Evolutionary conservation across 2,888 invertebrate species (phyloP).

Genomic region (Lepidochrysops patricia): DNA sequence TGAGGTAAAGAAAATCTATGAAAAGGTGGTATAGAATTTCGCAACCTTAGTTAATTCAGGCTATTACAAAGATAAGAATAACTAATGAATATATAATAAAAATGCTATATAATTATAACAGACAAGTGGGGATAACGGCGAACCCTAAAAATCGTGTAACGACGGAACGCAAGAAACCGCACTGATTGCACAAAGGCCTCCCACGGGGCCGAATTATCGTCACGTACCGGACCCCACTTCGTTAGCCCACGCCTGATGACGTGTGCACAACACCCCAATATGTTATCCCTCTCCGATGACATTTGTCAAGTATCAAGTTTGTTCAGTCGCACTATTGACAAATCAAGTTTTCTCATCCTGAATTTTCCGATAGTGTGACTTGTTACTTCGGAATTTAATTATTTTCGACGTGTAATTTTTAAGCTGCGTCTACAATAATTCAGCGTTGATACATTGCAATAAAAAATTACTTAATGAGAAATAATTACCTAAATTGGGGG

Average conservation of each 20-base stretch:
- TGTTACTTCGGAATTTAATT: too few species aligned
- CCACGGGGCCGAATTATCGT: slow-evolving; percentile 63
- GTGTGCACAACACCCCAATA: slow-evolving; percentile 30
- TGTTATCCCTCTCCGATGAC: slow-evolving; percentile 20
- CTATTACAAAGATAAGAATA: too few species aligned
- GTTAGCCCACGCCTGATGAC: slow-evolving; percentile 46
- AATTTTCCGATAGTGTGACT: background rate
- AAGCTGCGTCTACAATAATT: too few species aligned
- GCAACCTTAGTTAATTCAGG: too few species aligned
- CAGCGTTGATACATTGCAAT: too few species aligned
- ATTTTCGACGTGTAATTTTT: too few species aligned
- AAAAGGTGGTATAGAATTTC: too few species aligned
- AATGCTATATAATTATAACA: background rate
- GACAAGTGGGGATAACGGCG: background rate
- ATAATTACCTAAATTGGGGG: too few species aligned
- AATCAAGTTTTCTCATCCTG: background rate
- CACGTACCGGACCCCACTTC: slow-evolving; percentile 61
- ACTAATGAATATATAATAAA: too few species aligned
- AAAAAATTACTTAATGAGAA: too few species aligned
- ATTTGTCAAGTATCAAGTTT: slow-evolving; percentile 4
- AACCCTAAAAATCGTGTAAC: slow-evolving; percentile 36
- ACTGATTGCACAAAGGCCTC: slow-evolving; percentile 71
- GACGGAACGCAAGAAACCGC: slow-evolving; percentile 53
- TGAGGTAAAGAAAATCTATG: too few species aligned
- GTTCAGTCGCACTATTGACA: background rate